Evolutionary conservation across 1,140 invertebrate genomes (phyloP).

Genomic region (Heliconius nattereri): DNA sequence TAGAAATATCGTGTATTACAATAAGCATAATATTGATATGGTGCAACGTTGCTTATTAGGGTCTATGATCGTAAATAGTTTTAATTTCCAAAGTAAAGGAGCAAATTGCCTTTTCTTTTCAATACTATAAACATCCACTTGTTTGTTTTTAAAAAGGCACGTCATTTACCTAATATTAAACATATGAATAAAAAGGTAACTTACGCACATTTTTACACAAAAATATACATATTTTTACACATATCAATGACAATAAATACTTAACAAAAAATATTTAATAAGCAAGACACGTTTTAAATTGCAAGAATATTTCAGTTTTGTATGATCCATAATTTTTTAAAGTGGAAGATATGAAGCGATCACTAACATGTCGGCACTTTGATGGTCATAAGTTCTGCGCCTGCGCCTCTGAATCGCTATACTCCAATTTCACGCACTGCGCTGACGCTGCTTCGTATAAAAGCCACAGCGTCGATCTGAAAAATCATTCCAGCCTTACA

Average conservation of each 20-base stretch:
- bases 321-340: constrained; percentile 10
- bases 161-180: neutral
- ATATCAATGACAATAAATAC: neutral
- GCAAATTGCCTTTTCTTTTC: neutral
- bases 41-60: neutral
- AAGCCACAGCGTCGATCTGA: constrained; percentile 67
- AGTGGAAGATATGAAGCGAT: constrained; percentile 19
- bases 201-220: neutral
- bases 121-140: neutral
- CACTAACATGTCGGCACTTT: constrained; percentile 44
- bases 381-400: constrained; percentile 40
- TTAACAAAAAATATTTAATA: neutral
- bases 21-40: neutral
- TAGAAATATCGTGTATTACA: no score
- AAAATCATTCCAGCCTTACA: constrained; percentile 76
- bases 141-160: neutral
- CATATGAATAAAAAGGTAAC: neutral
- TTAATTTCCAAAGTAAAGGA: neutral
- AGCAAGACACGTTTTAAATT: constrained; percentile 1
- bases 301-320: constrained; percentile 3
- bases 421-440: constrained; percentile 71
- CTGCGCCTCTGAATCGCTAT: constrained; percentile 48
- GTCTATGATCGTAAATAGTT: neutral
- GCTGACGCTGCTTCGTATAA: constrained; percentile 62
- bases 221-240: no score